These are phyloP conservation scores for Propithecus perrieri DNA, from an alignment of 2,797 vertebrate species.

Conservation along the genomic window DNA sequence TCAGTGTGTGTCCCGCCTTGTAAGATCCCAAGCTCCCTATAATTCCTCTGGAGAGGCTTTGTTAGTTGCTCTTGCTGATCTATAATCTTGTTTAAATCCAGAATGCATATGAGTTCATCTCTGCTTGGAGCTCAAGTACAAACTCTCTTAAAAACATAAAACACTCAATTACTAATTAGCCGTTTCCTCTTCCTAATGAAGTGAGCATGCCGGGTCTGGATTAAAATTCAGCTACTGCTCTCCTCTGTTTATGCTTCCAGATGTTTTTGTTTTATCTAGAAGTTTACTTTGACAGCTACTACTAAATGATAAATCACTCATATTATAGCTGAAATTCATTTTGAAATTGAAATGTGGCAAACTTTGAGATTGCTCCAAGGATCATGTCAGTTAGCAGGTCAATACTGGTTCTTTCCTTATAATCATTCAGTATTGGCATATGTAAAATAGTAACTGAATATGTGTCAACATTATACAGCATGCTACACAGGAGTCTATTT, in stretches of 20 bases:
- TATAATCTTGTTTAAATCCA: conserved; percentile 85
- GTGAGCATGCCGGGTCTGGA: conserved; percentile 84
- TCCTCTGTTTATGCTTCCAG: conserved; percentile 89
- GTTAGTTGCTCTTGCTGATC: conserved; percentile 75
- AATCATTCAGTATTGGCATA: conserved; percentile 74
- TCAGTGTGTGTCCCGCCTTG: conserved; percentile 12
- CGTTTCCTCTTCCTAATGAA: conserved; percentile 88
- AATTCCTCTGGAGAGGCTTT: conserved; percentile 70
- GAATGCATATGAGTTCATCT: conserved; percentile 84
- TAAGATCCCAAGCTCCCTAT: conserved; percentile 69
- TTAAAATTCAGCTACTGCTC: conserved; percentile 89
- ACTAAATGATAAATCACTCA: conserved; percentile 91
- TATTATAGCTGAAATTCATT: conserved; percentile 88
- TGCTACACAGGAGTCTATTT: conserved; percentile 73
- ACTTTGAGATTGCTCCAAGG: conserved; percentile 83
- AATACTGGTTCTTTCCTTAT: conserved; percentile 77
- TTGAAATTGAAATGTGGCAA: conserved; percentile 89
- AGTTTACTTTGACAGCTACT: conserved; percentile 88
- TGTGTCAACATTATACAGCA: conserved; percentile 77
- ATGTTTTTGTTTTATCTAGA: conserved; percentile 91
- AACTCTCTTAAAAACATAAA: conserved; percentile 85
- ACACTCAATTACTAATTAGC: conserved; percentile 89
- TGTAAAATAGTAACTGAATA: conserved; percentile 78
- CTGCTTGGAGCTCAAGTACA: conserved; percentile 81
- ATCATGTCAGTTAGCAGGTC: conserved; percentile 82